A percentile compares a stretch with the other conserved stretches of the same genome.
Evolutionary conservation across 2,888 invertebrate species (phyloP).

Genomic region (Pseudococcus jackbeardsleyi): DNA sequence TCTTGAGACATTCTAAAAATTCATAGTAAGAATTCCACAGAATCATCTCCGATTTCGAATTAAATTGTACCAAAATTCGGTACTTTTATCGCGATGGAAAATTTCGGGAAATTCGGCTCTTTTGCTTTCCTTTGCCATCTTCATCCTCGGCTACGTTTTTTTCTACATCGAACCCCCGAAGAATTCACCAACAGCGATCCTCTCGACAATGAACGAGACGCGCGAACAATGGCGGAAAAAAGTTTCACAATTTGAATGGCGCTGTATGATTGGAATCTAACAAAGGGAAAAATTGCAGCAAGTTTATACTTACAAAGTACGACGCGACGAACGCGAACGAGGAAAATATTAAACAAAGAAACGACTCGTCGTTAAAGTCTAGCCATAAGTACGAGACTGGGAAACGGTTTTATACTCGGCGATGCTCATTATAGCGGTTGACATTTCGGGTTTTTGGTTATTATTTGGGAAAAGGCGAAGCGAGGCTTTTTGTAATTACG

Average conservation of each 20-base stretch:
- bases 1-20: too few species aligned
- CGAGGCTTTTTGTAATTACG: slow-evolving; percentile 36
- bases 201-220: not conserved
- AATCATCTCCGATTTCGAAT: too few species aligned
- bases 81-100: too few species aligned
- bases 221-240: not conserved
- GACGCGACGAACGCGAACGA: not conserved
- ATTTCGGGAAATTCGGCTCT: not conserved
- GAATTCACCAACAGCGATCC: not conserved
- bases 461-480: slow-evolving; percentile 17
- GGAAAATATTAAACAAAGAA: slow-evolving; percentile 47
- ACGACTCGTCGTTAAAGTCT: slow-evolving; percentile 17
- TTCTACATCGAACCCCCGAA: not conserved
- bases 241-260: slow-evolving; percentile 15
- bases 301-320: not conserved
- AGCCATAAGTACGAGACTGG: not conserved
- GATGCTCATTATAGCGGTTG: slow-evolving; percentile 47
- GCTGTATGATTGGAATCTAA: slow-evolving; percentile 17
- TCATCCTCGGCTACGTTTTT: not conserved
- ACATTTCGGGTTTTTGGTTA: slow-evolving; percentile 21
- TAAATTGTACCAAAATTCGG: too few species aligned
- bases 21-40: too few species aligned
- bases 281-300: slow-evolving; percentile 27
- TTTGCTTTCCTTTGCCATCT: not conserved
- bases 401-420: not conserved